Evolutionary conservation across 2,113 vertebrate species (phyloP), one percentile per base, ranked within the genome.

Genomic region (Oxyruncus cristatus): DNA sequence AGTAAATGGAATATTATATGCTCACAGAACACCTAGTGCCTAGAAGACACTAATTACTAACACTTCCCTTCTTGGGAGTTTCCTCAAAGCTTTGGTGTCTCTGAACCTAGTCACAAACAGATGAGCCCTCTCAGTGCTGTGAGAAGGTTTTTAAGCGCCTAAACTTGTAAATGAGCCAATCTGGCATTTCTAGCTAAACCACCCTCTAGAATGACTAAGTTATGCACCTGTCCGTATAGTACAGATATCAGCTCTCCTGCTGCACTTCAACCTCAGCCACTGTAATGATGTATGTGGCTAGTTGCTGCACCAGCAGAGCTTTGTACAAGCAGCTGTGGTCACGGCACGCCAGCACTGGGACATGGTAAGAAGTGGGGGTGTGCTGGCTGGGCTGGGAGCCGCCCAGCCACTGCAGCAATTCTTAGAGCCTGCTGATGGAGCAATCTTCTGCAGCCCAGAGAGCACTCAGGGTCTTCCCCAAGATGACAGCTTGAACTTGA

Each of bases 391-490:
- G 41, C 65, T 68, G n/a, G 49, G 8, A 74, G 9, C 8, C 8
- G 49, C 41, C 33, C 16, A 21, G 18, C 30, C 55, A 20, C 41
- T 4, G 30, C 10, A 33, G 56, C 47, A 24, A 37, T 15, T 89
- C 58, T 52, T 42, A 35, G 42, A 73, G 27, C 12, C 50, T 58
- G 55, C 65, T 37, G 8, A 15, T 22, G 49, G 19, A 68, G 14
- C 28, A 28, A 11, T 14, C 12, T 23, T 56, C 61, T 59, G 87
- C 47, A 83, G 71, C 11, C 55, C 75, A 49, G 50, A 17, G 41
- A 62, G 16, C 61, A 9, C n/a, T 58, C 0, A 0, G 32, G 18
- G 19, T 41, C 83, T 59, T 41, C 5, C 8, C 30, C 52, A 8
- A 30, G 33, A 82, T 17, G 39, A 27, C 14, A 22, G 28, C 30